Percentiles rank a stretch among this genome's conserved stretches.
Evolutionary conservation across 2,888 invertebrate genomes (phyloP).

Genomic region (Eudasyphora cyanicolor): DNA sequence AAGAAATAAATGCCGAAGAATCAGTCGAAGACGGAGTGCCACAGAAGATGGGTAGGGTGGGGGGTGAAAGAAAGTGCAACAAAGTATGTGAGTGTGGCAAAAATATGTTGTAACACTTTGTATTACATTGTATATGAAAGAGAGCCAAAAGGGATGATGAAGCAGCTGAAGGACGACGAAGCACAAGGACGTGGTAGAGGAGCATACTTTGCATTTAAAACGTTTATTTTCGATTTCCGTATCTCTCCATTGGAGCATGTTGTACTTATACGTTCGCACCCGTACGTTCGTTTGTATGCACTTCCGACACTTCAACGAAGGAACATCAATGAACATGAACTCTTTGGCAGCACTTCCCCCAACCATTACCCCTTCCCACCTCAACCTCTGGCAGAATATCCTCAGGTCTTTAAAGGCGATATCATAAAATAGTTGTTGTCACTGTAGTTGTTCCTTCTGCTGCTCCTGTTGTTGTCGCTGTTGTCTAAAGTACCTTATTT

Average conservation of each 20-base stretch:
- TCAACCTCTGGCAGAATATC: neutral
- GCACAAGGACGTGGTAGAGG: neutral
- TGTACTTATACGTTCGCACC: neutral
- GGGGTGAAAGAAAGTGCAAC: too few species aligned
- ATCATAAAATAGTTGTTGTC: slow-evolving; percentile 8
- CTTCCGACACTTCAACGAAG: neutral
- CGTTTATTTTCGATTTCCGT: slow-evolving; percentile 17
- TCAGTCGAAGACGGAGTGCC: neutral
- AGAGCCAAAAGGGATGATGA: neutral
- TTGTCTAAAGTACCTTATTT: slow-evolving; percentile 28
- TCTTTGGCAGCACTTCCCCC: neutral
- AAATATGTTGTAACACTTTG: slow-evolving; percentile 28
- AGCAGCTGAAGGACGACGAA: neutral
- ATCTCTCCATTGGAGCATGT: neutral
- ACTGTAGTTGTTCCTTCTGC: neutral
- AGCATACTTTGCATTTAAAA: slow-evolving; percentile 22
- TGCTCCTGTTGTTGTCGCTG: neutral
- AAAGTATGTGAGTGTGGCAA: slow-evolving; percentile 12
- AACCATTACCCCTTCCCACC: neutral
- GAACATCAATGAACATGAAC: slow-evolving; percentile 17
- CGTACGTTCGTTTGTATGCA: neutral
- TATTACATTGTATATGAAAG: slow-evolving; percentile 29
- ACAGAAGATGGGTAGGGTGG: too few species aligned
- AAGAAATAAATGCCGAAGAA: neutral
- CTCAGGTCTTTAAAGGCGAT: neutral